phyloP scores from a whole-genome alignment of 2,113 vertebrate genomes.

The Triplophysa siluroides region DNA sequence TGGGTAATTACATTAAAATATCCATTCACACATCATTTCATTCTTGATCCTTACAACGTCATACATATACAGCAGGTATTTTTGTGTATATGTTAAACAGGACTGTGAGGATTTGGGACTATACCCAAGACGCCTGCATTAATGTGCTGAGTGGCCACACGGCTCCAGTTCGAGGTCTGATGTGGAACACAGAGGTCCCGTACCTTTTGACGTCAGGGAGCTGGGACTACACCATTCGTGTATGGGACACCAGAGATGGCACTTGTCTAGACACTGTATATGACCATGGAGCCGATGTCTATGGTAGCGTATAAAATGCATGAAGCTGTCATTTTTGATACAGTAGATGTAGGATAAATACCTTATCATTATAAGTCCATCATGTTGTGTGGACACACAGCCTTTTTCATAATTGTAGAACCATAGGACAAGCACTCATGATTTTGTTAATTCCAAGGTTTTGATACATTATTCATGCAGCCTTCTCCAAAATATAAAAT shows the following conservation, averaged over 20 bases:
- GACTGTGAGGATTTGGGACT: conserved; percentile 96
- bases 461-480: neutral
- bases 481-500: neutral
- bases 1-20: conserved; percentile 71
- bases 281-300: conserved; percentile 96
- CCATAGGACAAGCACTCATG: neutral
- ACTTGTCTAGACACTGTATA: conserved; percentile 89
- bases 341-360: neutral
- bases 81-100: conserved; percentile 64
- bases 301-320: conserved; percentile 74
- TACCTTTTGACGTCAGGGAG: conserved; percentile 95
- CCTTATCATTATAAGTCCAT: neutral
- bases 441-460: conserved; percentile 11
- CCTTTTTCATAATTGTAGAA: neutral
- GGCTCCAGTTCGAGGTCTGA: conserved; percentile 89
- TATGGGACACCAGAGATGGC: conserved; percentile 95
- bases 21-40: neutral
- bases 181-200: conserved; percentile 97
- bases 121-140: conserved; percentile 94
- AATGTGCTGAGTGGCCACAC: conserved; percentile 89
- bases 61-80: neutral
- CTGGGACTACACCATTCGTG: conserved; percentile 95
- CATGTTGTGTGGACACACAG: neutral
- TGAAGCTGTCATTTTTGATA: neutral
- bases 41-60: neutral